Evolutionary conservation across 2,888 invertebrate genomes (phyloP), one percentile per base, ranked within the genome.

Genomic region (Apotomis turbidana): DNA sequence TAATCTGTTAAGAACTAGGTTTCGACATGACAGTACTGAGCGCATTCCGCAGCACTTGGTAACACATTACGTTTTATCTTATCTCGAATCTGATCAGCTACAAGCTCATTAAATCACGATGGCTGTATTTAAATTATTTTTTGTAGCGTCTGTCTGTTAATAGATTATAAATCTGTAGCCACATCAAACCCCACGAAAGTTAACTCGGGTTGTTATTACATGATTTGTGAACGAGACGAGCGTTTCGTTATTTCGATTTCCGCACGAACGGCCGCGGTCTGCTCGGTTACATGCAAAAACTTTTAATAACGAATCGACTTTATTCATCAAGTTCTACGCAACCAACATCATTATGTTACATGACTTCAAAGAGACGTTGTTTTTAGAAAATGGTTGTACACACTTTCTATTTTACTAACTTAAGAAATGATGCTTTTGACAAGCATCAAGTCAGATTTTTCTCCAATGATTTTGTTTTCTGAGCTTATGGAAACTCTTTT

Each of bases 201-300:
- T 74, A 78, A 75, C 76, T 67, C 75, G 75, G 76, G 76, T 61
- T 5, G 27, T 73, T 67, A 72, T 80, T 80, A 77, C 78, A 77
- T 81, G 79, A 84, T 82, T 81, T 60, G 80, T 76, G 75, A 71
- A 75, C 78, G 74, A 76, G 76, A 78, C 76, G 76, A 79, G 77
- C 77, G 79, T 81, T 83, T 84, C 73, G 75, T 84, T 82, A 81
- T 81, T 83, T 83, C 81, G 77, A 82, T 87, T 85, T 83, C 86
- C 85, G 86, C 86, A 85, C 85, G 85, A 85, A 79, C 82, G 81
- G 78, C 71, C 78, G 75, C 80, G 74, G 59, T 75, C 75, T 75
- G 61, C 73, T 70, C 64, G 36, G 70, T 74, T 73, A 70, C 72
- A 67, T 27, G 79, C 79, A 80, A 81, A 82, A 83, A 80, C 77